Percentiles rank a stretch among this genome's conserved stretches.
phyloP scores from a whole-genome alignment of 2,888 invertebrate genomes.

The Trachelus iudaicus region DNA sequence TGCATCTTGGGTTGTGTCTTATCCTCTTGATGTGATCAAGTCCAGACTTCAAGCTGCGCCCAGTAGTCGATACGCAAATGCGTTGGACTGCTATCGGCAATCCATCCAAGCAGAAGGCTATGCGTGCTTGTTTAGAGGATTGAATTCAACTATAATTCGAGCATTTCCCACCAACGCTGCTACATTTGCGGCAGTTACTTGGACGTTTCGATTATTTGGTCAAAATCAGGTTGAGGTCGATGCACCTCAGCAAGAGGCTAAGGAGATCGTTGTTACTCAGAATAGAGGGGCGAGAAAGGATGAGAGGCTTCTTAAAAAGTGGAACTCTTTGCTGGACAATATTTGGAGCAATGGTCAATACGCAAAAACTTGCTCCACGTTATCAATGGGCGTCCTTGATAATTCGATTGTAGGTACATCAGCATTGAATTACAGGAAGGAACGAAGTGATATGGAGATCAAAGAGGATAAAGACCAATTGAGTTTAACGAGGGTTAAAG shows the following conservation, averaged over 20 bases:
- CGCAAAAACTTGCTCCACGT: slow-evolving; percentile 9
- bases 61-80: slow-evolving; percentile 73
- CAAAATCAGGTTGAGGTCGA: slow-evolving; percentile 10
- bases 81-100: slow-evolving; percentile 79
- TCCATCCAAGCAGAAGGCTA: slow-evolving; percentile 79
- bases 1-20: slow-evolving; percentile 85
- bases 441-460: slow-evolving; percentile 1
- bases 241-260: background rate
- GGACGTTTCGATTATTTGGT: slow-evolving; percentile 73
- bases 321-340: slow-evolving; percentile 16
- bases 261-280: background rate
- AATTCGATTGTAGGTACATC: background rate
- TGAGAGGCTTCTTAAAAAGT: slow-evolving; percentile 12
- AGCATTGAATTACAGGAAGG: background rate
- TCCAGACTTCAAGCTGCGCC: slow-evolving; percentile 85
- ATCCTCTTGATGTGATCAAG: slow-evolving; percentile 92
- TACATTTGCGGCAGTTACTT: slow-evolving; percentile 88
- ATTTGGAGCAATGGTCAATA: slow-evolving; percentile 6
- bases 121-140: slow-evolving; percentile 78
- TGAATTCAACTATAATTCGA: slow-evolving; percentile 82
- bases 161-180: slow-evolving; percentile 95
- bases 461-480: background rate
- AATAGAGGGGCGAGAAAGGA: background rate
- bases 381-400: slow-evolving; percentile 6
- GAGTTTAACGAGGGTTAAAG: background rate